phyloP scores from a whole-genome alignment of 1,140 invertebrate genomes.

The Brachionus rubens region DNA sequence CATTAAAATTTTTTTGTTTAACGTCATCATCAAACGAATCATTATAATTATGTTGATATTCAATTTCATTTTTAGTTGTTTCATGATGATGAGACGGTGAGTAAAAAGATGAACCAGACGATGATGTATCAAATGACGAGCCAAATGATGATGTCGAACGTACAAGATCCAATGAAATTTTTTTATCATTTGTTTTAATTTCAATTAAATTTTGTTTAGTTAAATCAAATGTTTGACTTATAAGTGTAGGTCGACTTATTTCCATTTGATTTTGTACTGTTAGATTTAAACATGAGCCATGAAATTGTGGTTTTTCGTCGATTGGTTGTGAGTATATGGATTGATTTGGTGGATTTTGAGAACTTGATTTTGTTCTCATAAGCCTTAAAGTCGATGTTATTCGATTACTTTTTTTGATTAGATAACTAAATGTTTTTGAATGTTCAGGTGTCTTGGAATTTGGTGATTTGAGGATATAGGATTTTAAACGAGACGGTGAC shows the following conservation, averaged over 20 bases:
- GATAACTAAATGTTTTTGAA: background rate
- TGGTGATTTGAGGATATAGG: background rate
- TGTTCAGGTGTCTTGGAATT: background rate
- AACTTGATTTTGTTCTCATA: conserved; percentile 14
- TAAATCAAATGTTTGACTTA: conserved; percentile 31
- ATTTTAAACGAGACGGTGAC: background rate
- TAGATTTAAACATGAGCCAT: background rate
- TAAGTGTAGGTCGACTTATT: conserved; percentile 23
- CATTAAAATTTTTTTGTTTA: background rate
- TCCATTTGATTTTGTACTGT: background rate
- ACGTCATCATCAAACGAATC: background rate
- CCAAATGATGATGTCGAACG: background rate
- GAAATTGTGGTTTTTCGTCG: background rate
- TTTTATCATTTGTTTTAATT: background rate
- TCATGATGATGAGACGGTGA: too few relatives aligned
- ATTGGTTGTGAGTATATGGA: conserved; percentile 7
- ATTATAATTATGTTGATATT: background rate
- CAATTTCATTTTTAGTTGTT: background rate
- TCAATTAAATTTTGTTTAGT: conserved; percentile 24
- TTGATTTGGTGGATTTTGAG: background rate
- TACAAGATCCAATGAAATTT: background rate
- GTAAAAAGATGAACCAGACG: conserved; percentile 6
- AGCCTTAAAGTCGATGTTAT: background rate
- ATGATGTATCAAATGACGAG: conserved; percentile 7
- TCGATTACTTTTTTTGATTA: conserved; percentile 2